phyloP scores from a whole-genome alignment of 2,113 vertebrate genomes.

The Sapajus apella region DNA sequence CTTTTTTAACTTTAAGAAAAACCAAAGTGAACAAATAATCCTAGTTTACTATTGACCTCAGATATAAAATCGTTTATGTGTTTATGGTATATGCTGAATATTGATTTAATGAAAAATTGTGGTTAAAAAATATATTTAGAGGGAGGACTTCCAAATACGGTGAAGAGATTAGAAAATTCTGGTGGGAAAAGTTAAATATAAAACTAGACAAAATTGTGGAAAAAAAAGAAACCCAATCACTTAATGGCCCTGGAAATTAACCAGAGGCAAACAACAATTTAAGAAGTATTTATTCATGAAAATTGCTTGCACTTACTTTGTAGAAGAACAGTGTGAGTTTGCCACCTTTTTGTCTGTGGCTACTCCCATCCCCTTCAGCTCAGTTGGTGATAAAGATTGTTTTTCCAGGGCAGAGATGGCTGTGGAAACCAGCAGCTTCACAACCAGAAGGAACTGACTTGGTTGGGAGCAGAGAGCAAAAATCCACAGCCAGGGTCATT shows the following conservation, averaged over 20 bases:
- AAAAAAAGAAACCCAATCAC: background rate
- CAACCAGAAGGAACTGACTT: background rate
- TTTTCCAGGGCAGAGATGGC: background rate
- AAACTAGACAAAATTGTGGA: background rate
- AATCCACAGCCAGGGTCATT: background rate
- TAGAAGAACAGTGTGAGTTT: background rate
- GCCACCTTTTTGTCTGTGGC: background rate
- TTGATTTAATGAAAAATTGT: constrained; percentile 13
- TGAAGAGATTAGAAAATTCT: background rate
- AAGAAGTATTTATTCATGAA: background rate
- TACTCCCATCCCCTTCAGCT: background rate
- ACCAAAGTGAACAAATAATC: background rate
- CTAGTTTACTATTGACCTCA: background rate
- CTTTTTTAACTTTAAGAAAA: background rate
- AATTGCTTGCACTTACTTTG: background rate
- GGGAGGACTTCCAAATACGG: background rate
- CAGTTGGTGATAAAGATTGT: background rate
- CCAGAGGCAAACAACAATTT: background rate
- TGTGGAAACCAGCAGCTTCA: background rate
- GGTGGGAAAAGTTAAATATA: background rate
- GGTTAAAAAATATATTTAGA: background rate
- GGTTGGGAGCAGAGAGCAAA: background rate
- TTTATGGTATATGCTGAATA: background rate
- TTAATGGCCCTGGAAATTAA: background rate
- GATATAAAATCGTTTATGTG: background rate